Percentiles rank a stretch among this genome's conserved stretches.
phyloP scores from a whole-genome alignment of 1,140 invertebrate species.

The Drosophila parabipectinata region DNA sequence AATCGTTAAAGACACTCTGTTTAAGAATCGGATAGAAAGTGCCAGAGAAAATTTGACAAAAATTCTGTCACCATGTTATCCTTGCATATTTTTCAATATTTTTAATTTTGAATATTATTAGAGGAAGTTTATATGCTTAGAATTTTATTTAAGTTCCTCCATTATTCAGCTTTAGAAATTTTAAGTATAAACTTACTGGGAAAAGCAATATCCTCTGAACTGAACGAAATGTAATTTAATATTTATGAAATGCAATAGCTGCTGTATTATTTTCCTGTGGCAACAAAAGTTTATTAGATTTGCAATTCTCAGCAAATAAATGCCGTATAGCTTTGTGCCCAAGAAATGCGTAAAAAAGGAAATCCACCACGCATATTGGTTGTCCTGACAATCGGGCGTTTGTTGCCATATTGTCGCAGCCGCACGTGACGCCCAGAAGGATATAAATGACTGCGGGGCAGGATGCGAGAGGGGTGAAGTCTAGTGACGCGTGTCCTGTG shows the following conservation, averaged over 20 bases:
- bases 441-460: slow-evolving; percentile 3
- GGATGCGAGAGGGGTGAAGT: slow-evolving; percentile 12
- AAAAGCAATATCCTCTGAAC: too few species aligned
- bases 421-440: slow-evolving; percentile 56
- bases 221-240: background rate
- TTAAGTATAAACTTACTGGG: too few species aligned
- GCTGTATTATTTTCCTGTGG: background rate
- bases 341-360: slow-evolving; percentile 27
- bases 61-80: too few species aligned
- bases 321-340: slow-evolving; percentile 7
- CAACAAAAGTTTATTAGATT: slow-evolving; percentile 1
- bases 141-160: too few species aligned
- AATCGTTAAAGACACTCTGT: background rate
- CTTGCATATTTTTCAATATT: too few species aligned
- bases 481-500: slow-evolving; percentile 68
- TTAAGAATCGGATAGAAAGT: background rate
- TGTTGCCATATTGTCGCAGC: slow-evolving; percentile 68
- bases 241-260: background rate
- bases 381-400: slow-evolving; percentile 62
- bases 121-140: too few species aligned
- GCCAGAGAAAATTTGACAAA: too few species aligned
- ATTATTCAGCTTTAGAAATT: too few species aligned
- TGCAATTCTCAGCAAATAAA: slow-evolving; percentile 12
- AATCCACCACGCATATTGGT: slow-evolving; percentile 44
- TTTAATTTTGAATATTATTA: too few species aligned